Evolutionary conservation across 2,888 invertebrate species (phyloP), one percentile per base, ranked within the genome.

Genomic region (Mesorhabditis spiculigera): DNA sequence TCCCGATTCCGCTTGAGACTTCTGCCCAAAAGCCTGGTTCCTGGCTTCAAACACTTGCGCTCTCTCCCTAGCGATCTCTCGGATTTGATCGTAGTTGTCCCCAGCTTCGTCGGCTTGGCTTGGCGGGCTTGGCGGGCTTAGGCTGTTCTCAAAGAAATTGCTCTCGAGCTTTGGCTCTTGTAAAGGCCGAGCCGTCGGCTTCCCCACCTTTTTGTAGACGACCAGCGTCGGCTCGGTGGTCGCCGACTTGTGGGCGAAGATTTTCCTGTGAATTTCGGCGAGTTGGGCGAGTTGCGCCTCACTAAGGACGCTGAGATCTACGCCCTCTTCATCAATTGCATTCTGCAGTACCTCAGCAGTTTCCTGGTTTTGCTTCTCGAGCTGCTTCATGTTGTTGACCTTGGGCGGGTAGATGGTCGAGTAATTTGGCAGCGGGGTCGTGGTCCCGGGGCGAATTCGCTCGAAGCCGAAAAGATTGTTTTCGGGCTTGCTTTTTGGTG

Each of bases 261-360:
- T 68, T 50, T 76, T 78, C 62, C 73, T 68, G 65, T 82, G 82
- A 41, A 76, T 71, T 43, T 75, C 71, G 61, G 75, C 80, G 41
- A 76, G 66, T 64, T 74, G 71, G 73, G 71, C 6, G 77, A 63
- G 68, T 78, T 76, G 28, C 43, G 16, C 70, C 16, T 69, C 66
- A 28, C 71, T 75, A 5, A 77, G 63, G n/a, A 73, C 66, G 6
- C 73, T 74, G 5, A 77, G 66, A 65, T 77, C 74, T 64, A 73
- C 67, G 10, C 58, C 61, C 61, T 72, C 70, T 65, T 72, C 72
- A 5, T 58, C 64, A n/a, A 63, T 4, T 0, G 4, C 44, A 4
- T 28, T 50, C 58, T 10, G n/a, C 58, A n/a, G 10, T 13, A 50
- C 45, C 13, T 28, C 6, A 5, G n/a, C 4, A 4, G 62, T 45